Conservation (phyloP, 2,888 invertebrate genomes). For the Leptodirus hochenwartii region DNA sequence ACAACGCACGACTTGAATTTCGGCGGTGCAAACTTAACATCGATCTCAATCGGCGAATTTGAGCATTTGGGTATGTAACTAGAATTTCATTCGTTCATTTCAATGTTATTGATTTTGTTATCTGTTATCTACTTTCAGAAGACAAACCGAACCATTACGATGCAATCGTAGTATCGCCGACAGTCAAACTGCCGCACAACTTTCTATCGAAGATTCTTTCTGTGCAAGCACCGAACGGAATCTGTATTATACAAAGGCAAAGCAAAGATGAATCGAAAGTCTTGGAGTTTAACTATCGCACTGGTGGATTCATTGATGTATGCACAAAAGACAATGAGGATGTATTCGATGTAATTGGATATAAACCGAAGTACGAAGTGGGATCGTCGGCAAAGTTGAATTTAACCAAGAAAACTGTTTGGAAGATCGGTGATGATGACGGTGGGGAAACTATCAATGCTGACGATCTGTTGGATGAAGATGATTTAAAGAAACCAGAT, state of each 20-base stretch:
- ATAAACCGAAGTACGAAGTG: conserved; percentile 53
- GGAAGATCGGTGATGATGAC: conserved; percentile 56
- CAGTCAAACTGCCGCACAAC: too few species aligned
- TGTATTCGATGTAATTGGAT: conserved; percentile 25
- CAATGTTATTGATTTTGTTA: too few species aligned
- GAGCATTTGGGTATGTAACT: too few species aligned
- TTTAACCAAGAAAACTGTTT: conserved; percentile 34
- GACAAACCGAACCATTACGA: too few species aligned
- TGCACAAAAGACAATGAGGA: conserved; percentile 11
- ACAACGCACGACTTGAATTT: too few species aligned
- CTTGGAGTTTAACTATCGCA: conserved; percentile 20
- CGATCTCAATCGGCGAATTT: too few species aligned
- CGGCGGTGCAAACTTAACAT: too few species aligned
- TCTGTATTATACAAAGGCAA: conserved; percentile 13
- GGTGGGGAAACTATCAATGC: conserved; percentile 65
- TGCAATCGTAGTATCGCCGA: too few species aligned
- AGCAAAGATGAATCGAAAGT: conserved; percentile 11
- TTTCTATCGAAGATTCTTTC: conserved; percentile 9
- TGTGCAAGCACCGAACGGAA: conserved; percentile 17
- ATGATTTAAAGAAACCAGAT: conserved; percentile 77
- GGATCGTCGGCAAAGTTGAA: conserved; percentile 42
- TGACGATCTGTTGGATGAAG: conserved; percentile 74
- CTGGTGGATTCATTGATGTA: conserved; percentile 21
- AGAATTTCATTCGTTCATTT: too few species aligned
- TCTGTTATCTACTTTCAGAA: too few species aligned